Base-by-base conservation (phyloP, 2,797 vertebrate species). In the Hydrophis major region DNA sequence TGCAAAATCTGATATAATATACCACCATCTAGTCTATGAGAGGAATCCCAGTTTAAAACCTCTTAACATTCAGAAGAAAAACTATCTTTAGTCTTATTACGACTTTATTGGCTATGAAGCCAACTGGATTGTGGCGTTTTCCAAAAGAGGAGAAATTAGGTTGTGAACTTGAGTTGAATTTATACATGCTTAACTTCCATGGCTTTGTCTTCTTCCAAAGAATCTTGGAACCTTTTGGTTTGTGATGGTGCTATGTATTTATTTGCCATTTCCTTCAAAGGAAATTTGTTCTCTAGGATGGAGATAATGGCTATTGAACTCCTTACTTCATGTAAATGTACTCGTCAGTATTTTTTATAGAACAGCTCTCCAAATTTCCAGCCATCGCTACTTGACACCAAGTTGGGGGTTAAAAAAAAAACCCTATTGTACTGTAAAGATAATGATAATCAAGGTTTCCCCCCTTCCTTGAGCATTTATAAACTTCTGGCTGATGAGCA, bases 71-170 rank as follows among this genome's bases (percentile, higher is more conserved):
- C 88, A 88, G 56, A 87, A 87, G 66, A 66, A 12, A n/a, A 32
- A 0, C 6, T 2, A 92, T 22, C 42, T 90, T 53, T 2, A 20
- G 32, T 27, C 60, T 47, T 53, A 37, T 55, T 61, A 12, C 4
- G 4, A 2, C 66, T 86, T 57, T 11, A 42, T 91, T 22, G 66
- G 25, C 27, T 56, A 32, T 55, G 25, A 91, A 90, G 93, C 94
- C 93, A 13, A 47, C 16, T n/a, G 13, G 28, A 89, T 14, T 87
- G 87, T 93, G 42, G 74, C 88, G 89, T 55, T 25, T 92, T 94
- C 14, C 16, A 27, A 13, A 2, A 25, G 13, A 94, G 74, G 90
- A 89, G n/a, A 74, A 92, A 94, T 50, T 87, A 56, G 13, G 27
- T 74, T 53, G 20, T 32, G 25, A 20, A 83, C 42, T 50, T 28